phyloP scores from a whole-genome alignment of 2,797 vertebrate species.

The Anisognathus igniventris region DNA sequence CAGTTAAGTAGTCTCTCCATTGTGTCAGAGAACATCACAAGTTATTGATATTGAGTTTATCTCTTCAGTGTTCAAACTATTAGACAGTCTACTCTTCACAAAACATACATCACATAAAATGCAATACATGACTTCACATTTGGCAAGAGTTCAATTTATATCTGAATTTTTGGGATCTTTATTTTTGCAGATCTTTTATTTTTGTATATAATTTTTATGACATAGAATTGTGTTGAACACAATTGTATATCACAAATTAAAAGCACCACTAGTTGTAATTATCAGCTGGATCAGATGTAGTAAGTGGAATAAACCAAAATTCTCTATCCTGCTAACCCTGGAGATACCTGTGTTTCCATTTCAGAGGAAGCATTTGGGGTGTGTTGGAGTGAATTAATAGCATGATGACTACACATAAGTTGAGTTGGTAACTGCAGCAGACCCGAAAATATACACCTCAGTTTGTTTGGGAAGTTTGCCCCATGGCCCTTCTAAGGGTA shows the following conservation, averaged over 20 bases:
- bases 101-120: background rate
- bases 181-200: background rate
- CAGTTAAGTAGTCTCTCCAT: background rate
- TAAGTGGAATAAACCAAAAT: background rate
- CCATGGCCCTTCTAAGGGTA: background rate
- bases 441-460: background rate
- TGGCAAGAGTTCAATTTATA: background rate
- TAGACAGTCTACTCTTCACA: background rate
- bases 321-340: background rate
- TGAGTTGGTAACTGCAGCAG: background rate
- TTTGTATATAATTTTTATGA: too few species aligned
- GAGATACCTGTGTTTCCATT: background rate
- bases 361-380: background rate
- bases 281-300: background rate
- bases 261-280: background rate
- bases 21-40: background rate
- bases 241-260: background rate
- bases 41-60: background rate
- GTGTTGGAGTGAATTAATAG: background rate
- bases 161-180: background rate
- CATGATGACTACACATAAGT: background rate
- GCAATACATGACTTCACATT: background rate
- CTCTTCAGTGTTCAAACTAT: background rate
- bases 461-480: background rate
- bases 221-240: background rate